Conservation (phyloP, 2,888 invertebrate species). For the Drosophila algonquin region DNA sequence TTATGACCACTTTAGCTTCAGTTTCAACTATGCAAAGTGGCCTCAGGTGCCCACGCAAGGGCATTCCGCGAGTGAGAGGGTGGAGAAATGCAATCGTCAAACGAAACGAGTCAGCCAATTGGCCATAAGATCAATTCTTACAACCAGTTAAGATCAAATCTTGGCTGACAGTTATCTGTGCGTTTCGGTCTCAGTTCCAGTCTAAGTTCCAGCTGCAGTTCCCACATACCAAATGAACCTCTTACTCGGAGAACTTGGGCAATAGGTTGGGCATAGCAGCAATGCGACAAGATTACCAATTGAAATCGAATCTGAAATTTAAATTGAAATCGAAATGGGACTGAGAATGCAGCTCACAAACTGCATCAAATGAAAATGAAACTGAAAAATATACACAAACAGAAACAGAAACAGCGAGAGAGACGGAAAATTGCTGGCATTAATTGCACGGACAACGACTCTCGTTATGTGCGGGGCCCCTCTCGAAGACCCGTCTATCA, state of each 20-base stretch:
- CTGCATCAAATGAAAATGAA: slow-evolving; percentile 3
- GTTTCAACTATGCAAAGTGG: background rate
- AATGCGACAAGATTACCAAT: slow-evolving; percentile 40
- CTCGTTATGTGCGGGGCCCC: background rate
- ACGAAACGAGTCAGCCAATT: background rate
- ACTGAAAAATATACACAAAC: background rate
- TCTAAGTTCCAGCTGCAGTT: background rate
- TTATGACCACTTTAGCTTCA: background rate
- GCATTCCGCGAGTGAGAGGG: background rate
- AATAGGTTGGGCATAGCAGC: background rate
- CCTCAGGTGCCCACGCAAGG: background rate
- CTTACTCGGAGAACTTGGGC: background rate
- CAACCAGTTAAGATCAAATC: too few species aligned
- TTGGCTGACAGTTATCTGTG: background rate
- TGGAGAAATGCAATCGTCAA: background rate
- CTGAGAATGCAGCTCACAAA: background rate
- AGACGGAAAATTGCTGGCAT: slow-evolving; percentile 16
- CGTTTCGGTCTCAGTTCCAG: background rate
- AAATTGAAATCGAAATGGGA: slow-evolving; percentile 12
- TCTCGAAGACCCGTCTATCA: too few species aligned
- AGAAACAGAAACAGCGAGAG: background rate
- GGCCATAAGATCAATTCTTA: background rate
- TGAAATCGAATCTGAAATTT: slow-evolving; percentile 37
- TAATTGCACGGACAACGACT: slow-evolving; percentile 33
- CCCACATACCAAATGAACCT: background rate